Percentiles rank a stretch among this genome's conserved stretches.
Conservation (phyloP, 1,140 invertebrate species). For the Trachymyrmex cornetzi region DNA sequence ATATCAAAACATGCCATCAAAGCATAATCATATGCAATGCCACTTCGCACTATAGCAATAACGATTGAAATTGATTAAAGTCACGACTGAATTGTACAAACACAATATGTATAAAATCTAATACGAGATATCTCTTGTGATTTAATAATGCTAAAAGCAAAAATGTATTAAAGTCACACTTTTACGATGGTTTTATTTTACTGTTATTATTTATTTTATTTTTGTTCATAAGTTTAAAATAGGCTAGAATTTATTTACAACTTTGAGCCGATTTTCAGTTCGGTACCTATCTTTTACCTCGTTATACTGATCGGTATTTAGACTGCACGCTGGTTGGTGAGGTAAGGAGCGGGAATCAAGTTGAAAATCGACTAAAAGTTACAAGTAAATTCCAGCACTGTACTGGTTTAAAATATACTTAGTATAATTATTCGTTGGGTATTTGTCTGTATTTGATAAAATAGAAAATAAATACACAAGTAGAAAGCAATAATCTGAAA, state of each 20-base stretch:
- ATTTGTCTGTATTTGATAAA: background rate
- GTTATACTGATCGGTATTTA: no score
- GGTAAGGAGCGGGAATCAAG: no score
- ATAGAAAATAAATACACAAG: background rate
- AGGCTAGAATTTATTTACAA: background rate
- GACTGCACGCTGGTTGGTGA: no score
- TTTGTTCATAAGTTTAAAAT: no score
- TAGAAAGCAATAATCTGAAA: background rate
- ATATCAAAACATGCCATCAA: background rate
- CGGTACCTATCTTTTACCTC: no score
- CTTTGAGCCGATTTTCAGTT: background rate
- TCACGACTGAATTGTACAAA: background rate
- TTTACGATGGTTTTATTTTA: conserved; percentile 4
- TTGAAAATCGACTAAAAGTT: no score
- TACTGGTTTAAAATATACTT: background rate
- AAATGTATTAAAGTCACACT: background rate
- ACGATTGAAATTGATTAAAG: background rate
- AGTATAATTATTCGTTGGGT: background rate
- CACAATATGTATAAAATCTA: background rate
- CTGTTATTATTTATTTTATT: background rate
- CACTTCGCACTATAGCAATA: background rate
- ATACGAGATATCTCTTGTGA: background rate
- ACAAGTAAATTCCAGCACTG: no score
- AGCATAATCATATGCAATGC: background rate
- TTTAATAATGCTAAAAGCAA: background rate